Evolutionary conservation across 2,797 vertebrate species (phyloP), one percentile per base, ranked within the genome.

Genomic region (Sebastes ruberrimus): DNA sequence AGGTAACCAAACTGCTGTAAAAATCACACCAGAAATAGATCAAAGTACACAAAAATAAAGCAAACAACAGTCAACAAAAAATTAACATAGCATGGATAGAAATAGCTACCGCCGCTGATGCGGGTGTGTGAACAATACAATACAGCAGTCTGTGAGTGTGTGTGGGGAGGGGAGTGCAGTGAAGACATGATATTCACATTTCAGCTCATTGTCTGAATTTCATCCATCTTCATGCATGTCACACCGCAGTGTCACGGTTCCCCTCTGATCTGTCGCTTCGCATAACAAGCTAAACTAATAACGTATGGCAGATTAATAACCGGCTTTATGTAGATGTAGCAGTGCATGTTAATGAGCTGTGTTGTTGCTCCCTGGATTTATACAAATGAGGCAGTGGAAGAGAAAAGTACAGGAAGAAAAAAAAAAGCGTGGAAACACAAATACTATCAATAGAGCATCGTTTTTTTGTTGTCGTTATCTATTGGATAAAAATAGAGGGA

Each of bases 1-100:
- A 80, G 86, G 92, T 83, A 88, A 94, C 93, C 95, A 91, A 93
- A 94, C 94, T 14, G 84, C 90, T 88, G 93, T 83, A 89, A 92
- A 92, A 93, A 88, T 70, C 73, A 81, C 57, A 74, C 20, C 22
- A 62, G 33, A 49, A 85, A 84, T 28, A 82, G 59, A 81, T 70
- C 22, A 76, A 71, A 77, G 22, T 35, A 70, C n/a, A 42, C n/a
- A 42, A 71, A 42, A 83, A 63, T 33, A 32, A 69, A 90, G 60
- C 23, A 76, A 65, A 78, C 23, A 25, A 55, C 56, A 75, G 33
- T 8, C 16, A 55, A 70, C 11, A 69, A 56, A 57, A 57, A 81
- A 62, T 9, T 3, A 83, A 86, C 76, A 57, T 7, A 46, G 32
- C 22, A 32, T 38, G 72, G 69, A 57, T 53, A 4, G 63, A 83